phyloP scores from a whole-genome alignment of 2,888 invertebrate genomes.

The Napeogenes sylphis region DNA sequence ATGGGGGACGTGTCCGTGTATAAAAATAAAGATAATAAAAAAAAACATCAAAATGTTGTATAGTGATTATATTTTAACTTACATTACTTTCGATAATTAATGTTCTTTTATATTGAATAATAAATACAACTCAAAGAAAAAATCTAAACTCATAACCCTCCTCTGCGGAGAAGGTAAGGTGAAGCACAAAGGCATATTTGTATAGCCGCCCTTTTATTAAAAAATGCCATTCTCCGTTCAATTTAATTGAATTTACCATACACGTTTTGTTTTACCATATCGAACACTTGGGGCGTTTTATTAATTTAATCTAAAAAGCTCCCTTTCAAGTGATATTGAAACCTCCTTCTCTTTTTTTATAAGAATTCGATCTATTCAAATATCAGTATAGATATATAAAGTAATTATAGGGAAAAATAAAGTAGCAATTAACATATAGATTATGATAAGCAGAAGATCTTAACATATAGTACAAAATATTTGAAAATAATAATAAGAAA shows the following conservation, averaged over 20 bases:
- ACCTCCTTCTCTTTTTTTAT: background rate
- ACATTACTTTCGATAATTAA: background rate
- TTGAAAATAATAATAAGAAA: too few relatives aligned
- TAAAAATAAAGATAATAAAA: too few relatives aligned
- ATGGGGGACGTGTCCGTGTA: too few relatives aligned
- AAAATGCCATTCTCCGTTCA: conserved; percentile 30
- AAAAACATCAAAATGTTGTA: too few relatives aligned
- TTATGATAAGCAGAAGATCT: too few relatives aligned
- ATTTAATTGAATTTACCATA: conserved; percentile 29
- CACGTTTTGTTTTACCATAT: conserved; percentile 9
- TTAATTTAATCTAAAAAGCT: background rate
- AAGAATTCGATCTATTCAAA: conserved; percentile 29
- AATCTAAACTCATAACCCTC: background rate
- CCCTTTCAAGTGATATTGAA: background rate
- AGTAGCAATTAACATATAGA: too few relatives aligned
- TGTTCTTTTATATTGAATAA: background rate
- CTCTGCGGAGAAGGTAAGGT: conserved; percentile 7
- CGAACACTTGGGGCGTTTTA: conserved; percentile 3
- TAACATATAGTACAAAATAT: too few relatives aligned
- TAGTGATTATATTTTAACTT: too few relatives aligned
- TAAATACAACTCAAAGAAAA: background rate
- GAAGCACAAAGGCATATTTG: conserved; percentile 34
- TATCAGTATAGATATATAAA: too few relatives aligned
- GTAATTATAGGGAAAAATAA: too few relatives aligned
- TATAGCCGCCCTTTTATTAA: conserved; percentile 31